Base-by-base conservation (phyloP, 1,140 invertebrate species). In the Drosophila nebulosa region DNA sequence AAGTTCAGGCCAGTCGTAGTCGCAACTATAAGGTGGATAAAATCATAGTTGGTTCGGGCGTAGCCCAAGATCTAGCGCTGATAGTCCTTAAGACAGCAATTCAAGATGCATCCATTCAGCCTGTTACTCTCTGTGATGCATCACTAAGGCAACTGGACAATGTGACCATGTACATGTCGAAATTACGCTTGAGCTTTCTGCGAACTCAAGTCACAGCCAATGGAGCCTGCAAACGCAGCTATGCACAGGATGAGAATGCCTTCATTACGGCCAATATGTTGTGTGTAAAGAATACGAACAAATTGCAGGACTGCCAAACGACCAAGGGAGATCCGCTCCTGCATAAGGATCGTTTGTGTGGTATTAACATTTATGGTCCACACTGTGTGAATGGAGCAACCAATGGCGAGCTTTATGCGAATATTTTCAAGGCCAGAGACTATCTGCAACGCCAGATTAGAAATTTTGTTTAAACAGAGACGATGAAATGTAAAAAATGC, bases 391-490 rank as follows among this genome's bases (percentile, higher is more conserved):
- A 79, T 1, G 46, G 60, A 7, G 58, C 42, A 0, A n/a, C 36
- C 4, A 80, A 80, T 52, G 78, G 77, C 1, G 78, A 80, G 35
- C 73, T 80, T 10, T 80, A 76, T 56, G 73, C 61, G 7, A 55
- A 76, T 52, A 46, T 80, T 5, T 80, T 60, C 21, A 76, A 69
- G 51, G 73, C 50, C 1, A 51, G 21, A 1, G 5, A 21, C 1
- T 35, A 63, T 22, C 35, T 69, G 5, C 6, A 36, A 32, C 4
- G 18, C 7, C n/a, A 26, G n/a, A 79, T 57, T 7, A 22, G 35
- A 30, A 46, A 16, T 1, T 69, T 58, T 30, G 30, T 22, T 14
- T 58, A 21, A 51, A 30, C 6, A 56, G 32, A 63, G 9, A 9
- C 12, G 7, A 24, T 18, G 10, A n/a, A n/a, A n/a, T n/a, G 21